These are phyloP conservation scores for Porites cylindrica DNA, from an alignment of 92 coral and sea anemone species.

Conservation along the genomic window DNA sequence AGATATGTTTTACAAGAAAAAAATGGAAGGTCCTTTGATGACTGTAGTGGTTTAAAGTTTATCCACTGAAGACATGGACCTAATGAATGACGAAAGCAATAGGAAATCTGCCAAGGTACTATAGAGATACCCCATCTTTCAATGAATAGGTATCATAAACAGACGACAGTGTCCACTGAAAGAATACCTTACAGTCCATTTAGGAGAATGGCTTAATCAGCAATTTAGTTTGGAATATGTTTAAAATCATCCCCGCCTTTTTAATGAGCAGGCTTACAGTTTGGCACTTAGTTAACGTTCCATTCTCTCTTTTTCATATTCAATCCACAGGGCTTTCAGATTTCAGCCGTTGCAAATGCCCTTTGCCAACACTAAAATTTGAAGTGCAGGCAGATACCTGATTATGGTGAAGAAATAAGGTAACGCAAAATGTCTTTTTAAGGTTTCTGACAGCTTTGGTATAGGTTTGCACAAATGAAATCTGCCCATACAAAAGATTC, in stretches of 20 bases:
- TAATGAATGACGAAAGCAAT: too few relatives aligned
- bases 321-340: conserved; percentile 16
- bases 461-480: background rate
- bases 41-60: too few relatives aligned
- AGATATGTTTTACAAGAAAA: background rate
- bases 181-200: too few relatives aligned
- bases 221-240: too few relatives aligned
- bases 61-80: too few relatives aligned
- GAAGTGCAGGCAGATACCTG: conserved; percentile 27
- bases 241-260: background rate
- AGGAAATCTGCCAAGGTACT: too few relatives aligned
- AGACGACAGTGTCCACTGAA: too few relatives aligned
- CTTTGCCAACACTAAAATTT: conserved; percentile 37
- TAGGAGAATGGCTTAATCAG: too few relatives aligned
- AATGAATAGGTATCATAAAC: too few relatives aligned
- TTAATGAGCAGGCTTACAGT: background rate
- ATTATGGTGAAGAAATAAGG: conserved; percentile 35
- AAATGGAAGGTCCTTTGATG: too few relatives aligned
- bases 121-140: too few relatives aligned
- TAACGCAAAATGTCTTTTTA: conserved; percentile 19
- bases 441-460: background rate
- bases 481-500: background rate
- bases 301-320: too few relatives aligned
- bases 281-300: background rate
- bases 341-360: conserved; percentile 33